A percentile compares a stretch with the other conserved stretches of the same genome.
phyloP scores from a whole-genome alignment of 2,113 vertebrate species.

The Coptodon bakossiorum region DNA sequence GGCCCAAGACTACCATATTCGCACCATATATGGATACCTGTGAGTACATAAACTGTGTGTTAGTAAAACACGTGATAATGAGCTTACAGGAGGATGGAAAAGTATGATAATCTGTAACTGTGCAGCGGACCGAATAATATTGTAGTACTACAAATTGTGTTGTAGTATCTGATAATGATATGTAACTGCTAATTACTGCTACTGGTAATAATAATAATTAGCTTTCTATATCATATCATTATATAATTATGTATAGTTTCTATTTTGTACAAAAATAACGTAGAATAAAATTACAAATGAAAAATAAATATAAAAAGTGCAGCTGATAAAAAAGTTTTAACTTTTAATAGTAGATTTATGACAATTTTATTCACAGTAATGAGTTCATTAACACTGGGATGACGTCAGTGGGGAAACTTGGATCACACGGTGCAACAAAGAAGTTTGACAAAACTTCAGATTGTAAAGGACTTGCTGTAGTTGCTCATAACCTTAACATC shows the following conservation, averaged over 20 bases:
- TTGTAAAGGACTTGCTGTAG: not conserved
- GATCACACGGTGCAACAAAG: not conserved
- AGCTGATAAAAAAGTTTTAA: not conserved
- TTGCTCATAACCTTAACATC: not conserved
- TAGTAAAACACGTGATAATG: not conserved
- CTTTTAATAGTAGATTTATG: not conserved
- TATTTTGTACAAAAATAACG: not conserved
- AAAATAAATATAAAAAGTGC: not conserved
- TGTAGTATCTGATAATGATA: not conserved
- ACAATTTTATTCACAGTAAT: not conserved
- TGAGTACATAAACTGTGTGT: not conserved
- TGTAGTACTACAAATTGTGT: not conserved
- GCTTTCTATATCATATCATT: not conserved
- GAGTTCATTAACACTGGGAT: not conserved
- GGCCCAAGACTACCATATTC: not conserved
- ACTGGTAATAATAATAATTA: not conserved
- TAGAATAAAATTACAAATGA: not conserved
- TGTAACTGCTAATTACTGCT: not conserved
- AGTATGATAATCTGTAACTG: not conserved
- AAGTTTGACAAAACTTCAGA: not conserved
- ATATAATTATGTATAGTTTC: not conserved
- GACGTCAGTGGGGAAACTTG: not conserved
- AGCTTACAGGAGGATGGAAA: not conserved
- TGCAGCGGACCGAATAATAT: not conserved
- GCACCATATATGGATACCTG: not conserved